Conservation (phyloP, 2,113 vertebrate genomes). For the Myiozetetes cayanensis region DNA sequence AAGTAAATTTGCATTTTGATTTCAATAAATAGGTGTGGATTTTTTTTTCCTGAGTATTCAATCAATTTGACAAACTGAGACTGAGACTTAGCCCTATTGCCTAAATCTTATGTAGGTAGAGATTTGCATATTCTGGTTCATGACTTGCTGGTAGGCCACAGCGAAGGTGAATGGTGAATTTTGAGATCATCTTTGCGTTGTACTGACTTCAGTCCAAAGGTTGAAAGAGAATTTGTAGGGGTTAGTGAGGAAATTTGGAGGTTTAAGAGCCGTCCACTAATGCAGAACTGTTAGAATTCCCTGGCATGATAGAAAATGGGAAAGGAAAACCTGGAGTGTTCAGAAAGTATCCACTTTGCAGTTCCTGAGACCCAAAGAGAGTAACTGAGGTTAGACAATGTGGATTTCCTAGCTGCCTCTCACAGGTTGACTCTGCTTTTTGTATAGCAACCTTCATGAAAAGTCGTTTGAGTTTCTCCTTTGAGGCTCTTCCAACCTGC, state of each 20-base stretch:
- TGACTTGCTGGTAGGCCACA: background rate
- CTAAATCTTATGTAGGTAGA: background rate
- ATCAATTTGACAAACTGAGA: background rate
- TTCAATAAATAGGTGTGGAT: background rate
- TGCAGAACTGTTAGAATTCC: background rate
- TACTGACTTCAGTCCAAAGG: background rate
- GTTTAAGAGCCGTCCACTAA: background rate
- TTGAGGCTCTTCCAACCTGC: background rate
- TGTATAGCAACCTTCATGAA: background rate
- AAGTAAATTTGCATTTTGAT: slow-evolving; percentile 21
- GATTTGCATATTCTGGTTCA: background rate
- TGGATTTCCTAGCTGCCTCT: background rate
- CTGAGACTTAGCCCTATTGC: background rate
- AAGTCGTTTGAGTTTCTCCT: background rate
- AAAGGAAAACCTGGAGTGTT: background rate
- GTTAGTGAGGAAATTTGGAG: background rate
- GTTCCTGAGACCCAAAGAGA: background rate
- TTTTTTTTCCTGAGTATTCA: background rate
- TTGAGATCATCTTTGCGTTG: background rate
- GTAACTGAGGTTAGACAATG: background rate
- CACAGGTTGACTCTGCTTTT: background rate
- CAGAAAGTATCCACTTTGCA: fast-evolving
- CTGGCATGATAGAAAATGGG: background rate
- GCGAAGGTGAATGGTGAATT: background rate
- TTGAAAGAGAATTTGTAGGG: background rate